Conservation (phyloP, 2,797 vertebrate species). For the Nyctibius grandis region DNA sequence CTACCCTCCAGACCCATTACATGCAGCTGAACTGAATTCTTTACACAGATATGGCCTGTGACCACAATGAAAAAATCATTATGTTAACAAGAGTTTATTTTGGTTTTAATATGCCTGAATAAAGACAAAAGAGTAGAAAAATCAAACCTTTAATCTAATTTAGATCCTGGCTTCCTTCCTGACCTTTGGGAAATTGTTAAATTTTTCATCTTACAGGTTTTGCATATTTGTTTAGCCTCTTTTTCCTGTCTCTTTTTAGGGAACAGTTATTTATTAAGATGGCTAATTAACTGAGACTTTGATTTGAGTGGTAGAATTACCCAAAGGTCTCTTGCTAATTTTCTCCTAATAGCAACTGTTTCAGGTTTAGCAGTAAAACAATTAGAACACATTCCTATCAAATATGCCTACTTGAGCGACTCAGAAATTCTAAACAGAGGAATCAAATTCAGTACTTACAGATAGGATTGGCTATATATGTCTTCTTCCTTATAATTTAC, state of each 20-base stretch:
- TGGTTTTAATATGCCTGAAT: neutral
- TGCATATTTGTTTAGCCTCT: conserved; percentile 2
- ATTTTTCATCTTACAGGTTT: conserved; percentile 18
- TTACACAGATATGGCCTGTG: neutral
- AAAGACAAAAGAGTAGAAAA: neutral
- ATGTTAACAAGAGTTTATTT: neutral
- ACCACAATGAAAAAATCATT: neutral
- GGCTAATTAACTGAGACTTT: conserved; percentile 43
- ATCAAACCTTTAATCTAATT: neutral
- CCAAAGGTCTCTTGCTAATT: conserved; percentile 55
- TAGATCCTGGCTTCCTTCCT: conserved; percentile 23
- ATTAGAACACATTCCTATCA: conserved; percentile 42
- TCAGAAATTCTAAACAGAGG: conserved; percentile 25
- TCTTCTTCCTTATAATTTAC: neutral
- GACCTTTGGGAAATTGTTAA: conserved; percentile 23
- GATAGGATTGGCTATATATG: neutral
- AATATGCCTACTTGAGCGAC: conserved; percentile 9
- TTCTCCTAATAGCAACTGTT: conserved; percentile 48
- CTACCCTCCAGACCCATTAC: neutral
- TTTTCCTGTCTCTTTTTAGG: conserved; percentile 45
- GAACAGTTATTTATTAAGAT: conserved; percentile 48
- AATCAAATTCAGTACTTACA: neutral
- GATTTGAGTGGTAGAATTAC: conserved; percentile 63
- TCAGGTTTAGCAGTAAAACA: conserved; percentile 55
- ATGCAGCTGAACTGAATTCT: neutral